Evolutionary conservation across 2,888 invertebrate species (phyloP), one percentile per base, ranked within the genome.

Genomic region (Tribolium freemani): DNA sequence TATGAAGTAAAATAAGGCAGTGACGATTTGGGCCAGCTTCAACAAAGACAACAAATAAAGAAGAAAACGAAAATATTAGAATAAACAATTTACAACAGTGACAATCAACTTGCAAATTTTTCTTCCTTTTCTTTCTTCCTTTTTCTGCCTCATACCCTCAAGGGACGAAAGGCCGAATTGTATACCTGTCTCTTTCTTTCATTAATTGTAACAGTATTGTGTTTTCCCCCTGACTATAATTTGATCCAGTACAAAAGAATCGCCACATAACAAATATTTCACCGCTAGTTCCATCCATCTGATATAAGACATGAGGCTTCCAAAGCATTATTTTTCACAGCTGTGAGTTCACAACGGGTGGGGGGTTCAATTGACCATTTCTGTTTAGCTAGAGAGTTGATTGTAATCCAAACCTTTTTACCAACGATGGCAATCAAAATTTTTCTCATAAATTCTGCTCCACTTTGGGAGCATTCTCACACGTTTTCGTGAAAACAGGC

Each of bases 261-360:
- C 31, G 56, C 26, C 56, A 56, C 56, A 56, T 56, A 56, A 30
- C 10, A 26, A 30, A 56, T 56, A 31, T 56, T 11, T 31, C 31
- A 38, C 16, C 56, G 31, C 30, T 31, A 31, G 56, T 56, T 53
- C 13, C 6, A 56, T 26, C 31, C 56, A 56, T 56, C 56, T 56
- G 31, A 56, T 30, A 56, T 38, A 56, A 38, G 56, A 56, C 56
- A 56, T 56, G 30, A 30, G 56, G 56, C n/a, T 38, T n/a, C 31
- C n/a, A 38, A 38, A 38, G 38, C 38, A 38, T 38, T 44, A 58
- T 16, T 58, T 58, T 21, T 20, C 16, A 45, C 58, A 58, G 58
- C 58, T 58, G 58, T n/a, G 16, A 45, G 45, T 45, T 38, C n/a
- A n/a, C 20, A 45, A 20, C 6, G 20, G 16, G n/a, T 58, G 56